Percentiles rank a stretch among this genome's conserved stretches.
Conservation (phyloP, 1,140 invertebrate genomes). For the Papilio dardanus region DNA sequence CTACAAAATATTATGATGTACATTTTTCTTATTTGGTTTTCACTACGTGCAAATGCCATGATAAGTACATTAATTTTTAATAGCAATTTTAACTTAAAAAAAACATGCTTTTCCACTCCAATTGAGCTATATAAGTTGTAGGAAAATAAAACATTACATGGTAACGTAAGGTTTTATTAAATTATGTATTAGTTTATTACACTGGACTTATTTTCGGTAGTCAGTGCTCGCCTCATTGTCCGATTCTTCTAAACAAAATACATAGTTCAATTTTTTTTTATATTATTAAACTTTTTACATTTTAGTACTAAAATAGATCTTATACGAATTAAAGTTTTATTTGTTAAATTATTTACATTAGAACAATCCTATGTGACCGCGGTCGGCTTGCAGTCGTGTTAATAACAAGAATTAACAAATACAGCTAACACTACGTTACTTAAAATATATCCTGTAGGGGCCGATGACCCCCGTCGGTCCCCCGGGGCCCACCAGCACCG, state of each 20-base stretch:
- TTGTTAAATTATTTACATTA: constrained; percentile 22
- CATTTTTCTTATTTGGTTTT: not conserved
- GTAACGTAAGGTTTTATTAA: constrained; percentile 7
- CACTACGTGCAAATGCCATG: not conserved
- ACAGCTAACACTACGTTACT: constrained; percentile 24
- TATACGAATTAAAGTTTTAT: constrained; percentile 9
- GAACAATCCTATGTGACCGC: constrained; percentile 3
- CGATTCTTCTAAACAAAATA: not conserved
- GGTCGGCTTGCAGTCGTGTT: constrained; percentile 8
- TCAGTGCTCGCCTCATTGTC: not conserved
- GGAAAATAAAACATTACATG: not conserved
- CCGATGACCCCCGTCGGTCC: constrained; percentile 83
- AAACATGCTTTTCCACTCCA: not conserved
- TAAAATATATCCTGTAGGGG: constrained; percentile 42
- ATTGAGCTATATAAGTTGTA: not conserved
- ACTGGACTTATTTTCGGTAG: not conserved
- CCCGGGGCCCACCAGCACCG: constrained; percentile 81
- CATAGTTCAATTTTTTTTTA: not conserved
- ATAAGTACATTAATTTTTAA: not conserved
- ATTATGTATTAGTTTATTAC: constrained; percentile 4
- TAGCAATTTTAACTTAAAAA: not conserved
- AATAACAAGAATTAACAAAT: not conserved
- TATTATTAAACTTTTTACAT: constrained; percentile 12
- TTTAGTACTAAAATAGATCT: constrained; percentile 6
- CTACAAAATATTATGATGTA: not conserved